Evolutionary conservation across 2,888 invertebrate species (phyloP), one percentile per base, ranked within the genome.

Genomic region (Heptascelio sp.): DNA sequence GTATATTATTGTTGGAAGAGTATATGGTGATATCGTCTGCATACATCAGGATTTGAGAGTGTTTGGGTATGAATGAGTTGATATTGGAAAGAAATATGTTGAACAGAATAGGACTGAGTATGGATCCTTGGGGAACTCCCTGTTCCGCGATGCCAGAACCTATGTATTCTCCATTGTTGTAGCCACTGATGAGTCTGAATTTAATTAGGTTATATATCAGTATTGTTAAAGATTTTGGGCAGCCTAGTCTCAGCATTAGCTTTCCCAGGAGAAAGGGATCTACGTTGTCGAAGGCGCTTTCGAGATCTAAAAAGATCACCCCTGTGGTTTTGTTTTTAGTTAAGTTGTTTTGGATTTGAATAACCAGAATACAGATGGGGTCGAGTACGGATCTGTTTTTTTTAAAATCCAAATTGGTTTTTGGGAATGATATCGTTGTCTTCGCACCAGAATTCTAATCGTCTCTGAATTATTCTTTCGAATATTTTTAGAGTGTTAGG

Each of bases 361-460:
- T 30, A 9, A 9, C 30, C 4, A 30, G 30, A 9, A 30, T 30
- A 9, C 30, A 6, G 9, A 30, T 9, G 5, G 30, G 30, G 9
- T 30, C 30, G 30, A 30, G 4, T 4, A 37, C 19, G 2, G 60
- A 64, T 26, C 17, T 34, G 19, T 8, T 5, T 34, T 83, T 83
- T 0, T 67, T 8, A 59, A 83, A 83, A n/a, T 3, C 80, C 76
- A 34, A 51, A 83, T 49, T 80, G 76, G 1, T 0, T 19, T 0
- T 17, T 1, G 0, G 75, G 37, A 8, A 83, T 9, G 2, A 49
- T 8, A 0, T 64, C 34, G 0, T 71, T 53, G 15, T 26, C 57
- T 55, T 81, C 72, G 5, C 71, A 6, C 13, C 26, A 77, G 37
- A 43, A 77, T 5, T 11, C 21, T 13, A 67, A 17, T 17, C 67